Conservation (phyloP, 2,888 invertebrate species). For the Gortyna flavago region DNA sequence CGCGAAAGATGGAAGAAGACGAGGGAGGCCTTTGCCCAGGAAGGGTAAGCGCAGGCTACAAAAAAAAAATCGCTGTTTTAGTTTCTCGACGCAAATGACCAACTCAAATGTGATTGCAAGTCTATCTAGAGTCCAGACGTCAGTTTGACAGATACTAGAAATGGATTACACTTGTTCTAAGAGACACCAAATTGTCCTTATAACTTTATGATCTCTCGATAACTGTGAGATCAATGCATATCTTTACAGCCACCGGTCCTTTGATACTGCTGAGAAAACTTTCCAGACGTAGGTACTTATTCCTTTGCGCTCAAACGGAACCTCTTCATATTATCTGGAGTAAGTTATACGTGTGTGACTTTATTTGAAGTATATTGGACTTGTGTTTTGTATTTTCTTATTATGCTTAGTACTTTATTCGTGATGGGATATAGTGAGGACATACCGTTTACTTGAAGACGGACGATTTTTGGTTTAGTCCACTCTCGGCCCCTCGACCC, state of each 20-base stretch:
- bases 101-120: not conserved
- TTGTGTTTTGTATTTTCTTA: not conserved
- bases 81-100: not conserved
- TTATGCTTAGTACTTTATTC: not conserved
- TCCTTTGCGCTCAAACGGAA: conserved; percentile 24
- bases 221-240: conserved; percentile 45
- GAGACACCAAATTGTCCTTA: conserved; percentile 3
- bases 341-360: conserved; percentile 3
- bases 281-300: conserved; percentile 54
- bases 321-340: not conserved
- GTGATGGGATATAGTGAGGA: not conserved
- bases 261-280: conserved; percentile 47
- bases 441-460: not conserved
- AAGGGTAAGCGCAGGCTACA: not conserved
- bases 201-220: conserved; percentile 16
- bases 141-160: not conserved
- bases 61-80: not conserved
- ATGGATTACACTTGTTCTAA: not conserved
- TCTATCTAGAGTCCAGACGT: not conserved
- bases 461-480: not conserved
- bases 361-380: conserved; percentile 17
- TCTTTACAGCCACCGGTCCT: conserved; percentile 27
- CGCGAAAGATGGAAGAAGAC: not conserved
- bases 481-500: too few relatives aligned
- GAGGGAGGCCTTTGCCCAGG: not conserved